Percentiles rank a stretch among this genome's conserved stretches.
These are phyloP conservation scores for Parnassius mnemosyne DNA, from an alignment of 2,888 invertebrate genomes.

Conservation along the genomic window DNA sequence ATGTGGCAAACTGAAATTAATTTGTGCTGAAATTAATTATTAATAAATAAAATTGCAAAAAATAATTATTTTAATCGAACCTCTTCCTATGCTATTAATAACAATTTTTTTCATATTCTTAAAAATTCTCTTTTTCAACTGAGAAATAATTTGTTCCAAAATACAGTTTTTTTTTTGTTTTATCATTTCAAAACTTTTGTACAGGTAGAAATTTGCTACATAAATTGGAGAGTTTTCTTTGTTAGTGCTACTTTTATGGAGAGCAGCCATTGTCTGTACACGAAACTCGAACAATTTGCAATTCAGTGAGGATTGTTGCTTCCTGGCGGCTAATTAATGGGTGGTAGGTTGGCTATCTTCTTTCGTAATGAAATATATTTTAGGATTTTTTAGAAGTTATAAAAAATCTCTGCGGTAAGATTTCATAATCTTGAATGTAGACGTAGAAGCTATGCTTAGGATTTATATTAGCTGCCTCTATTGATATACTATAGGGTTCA, in stretches of 20 bases:
- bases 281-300: slow-evolving; percentile 24
- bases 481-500: too few species aligned
- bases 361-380: slow-evolving; percentile 2
- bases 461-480: too few species aligned
- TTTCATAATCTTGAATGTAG: too few species aligned
- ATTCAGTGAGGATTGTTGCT: slow-evolving; percentile 23
- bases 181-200: slow-evolving; percentile 14
- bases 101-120: too few species aligned
- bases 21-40: too few species aligned
- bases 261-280: slow-evolving; percentile 23
- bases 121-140: background rate
- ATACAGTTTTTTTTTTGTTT: slow-evolving; percentile 8
- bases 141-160: slow-evolving; percentile 8
- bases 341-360: slow-evolving; percentile 1
- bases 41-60: too few species aligned
- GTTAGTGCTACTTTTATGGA: slow-evolving; percentile 10
- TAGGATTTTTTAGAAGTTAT: background rate
- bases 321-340: slow-evolving; percentile 23
- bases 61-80: too few species aligned
- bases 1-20: too few species aligned
- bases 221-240: slow-evolving; percentile 20
- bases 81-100: too few species aligned
- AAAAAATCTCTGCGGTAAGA: too few species aligned
- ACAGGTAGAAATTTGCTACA: background rate
- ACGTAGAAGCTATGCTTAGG: too few species aligned